Conservation (phyloP, 2,797 vertebrate species). For the Rhynchonycteris naso region DNA sequence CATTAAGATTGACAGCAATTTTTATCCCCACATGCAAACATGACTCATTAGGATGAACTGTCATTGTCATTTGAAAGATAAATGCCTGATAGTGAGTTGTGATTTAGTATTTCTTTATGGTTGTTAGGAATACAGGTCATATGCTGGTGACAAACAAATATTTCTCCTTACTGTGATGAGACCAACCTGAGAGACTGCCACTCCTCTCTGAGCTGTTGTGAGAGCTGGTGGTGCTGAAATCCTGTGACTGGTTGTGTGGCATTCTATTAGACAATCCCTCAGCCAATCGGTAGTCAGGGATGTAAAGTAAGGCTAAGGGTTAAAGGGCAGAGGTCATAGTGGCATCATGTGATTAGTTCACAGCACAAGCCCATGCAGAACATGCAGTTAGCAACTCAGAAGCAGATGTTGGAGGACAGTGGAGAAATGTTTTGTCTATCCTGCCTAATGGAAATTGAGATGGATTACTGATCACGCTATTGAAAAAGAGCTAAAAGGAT, state of each 20-base stretch:
- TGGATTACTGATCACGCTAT: constrained; percentile 57
- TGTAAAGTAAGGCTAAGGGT: constrained; percentile 99
- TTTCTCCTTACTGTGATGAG: constrained; percentile 85
- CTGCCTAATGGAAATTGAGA: constrained; percentile 81
- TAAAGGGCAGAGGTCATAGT: constrained; percentile 99
- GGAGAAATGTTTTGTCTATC: constrained; percentile 75
- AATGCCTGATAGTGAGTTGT: neutral
- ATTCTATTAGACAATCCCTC: constrained; percentile 99
- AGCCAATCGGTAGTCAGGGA: constrained; percentile 99
- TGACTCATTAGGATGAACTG: neutral
- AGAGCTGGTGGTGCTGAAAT: constrained; percentile 99
- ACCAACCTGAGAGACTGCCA: constrained; percentile 99
- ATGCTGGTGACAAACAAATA: constrained; percentile 80
- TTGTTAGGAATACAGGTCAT: constrained; percentile 72
- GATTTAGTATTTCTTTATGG: constrained; percentile 59
- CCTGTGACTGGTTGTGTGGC: constrained; percentile 99
- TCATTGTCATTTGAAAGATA: neutral
- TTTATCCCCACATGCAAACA: neutral
- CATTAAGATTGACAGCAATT: neutral
- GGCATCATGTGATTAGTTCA: constrained; percentile 96
- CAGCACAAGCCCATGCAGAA: constrained; percentile 96
- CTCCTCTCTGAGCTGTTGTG: constrained; percentile 99
- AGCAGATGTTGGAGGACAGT: constrained; percentile 86
- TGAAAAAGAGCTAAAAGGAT: constrained; percentile 73
- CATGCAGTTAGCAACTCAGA: constrained; percentile 94